phyloP scores from a whole-genome alignment of 1,140 invertebrate species.

The Aphelenchoides avenae region DNA sequence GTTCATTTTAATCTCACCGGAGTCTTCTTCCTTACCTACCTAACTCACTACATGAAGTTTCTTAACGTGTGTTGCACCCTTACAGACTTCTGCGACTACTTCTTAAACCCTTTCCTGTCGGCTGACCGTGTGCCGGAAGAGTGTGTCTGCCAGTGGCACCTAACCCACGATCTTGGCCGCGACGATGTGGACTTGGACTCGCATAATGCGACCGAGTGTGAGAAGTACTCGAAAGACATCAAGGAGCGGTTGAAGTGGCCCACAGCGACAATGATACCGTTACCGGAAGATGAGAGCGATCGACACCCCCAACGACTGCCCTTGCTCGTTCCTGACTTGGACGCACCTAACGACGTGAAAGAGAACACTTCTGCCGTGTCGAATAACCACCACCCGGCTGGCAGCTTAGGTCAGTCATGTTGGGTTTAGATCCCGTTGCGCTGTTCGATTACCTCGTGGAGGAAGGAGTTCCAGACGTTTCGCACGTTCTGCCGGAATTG shows the following conservation, averaged over 20 bases:
- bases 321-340: no score
- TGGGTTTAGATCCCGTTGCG: slow-evolving; percentile 48
- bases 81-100: slow-evolving; percentile 59
- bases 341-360: no score
- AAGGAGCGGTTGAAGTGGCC: no score
- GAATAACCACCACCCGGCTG: slow-evolving; percentile 1
- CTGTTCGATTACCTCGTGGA: slow-evolving; percentile 48
- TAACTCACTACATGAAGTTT: slow-evolving; percentile 1
- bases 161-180: no score
- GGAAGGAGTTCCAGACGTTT: slow-evolving; percentile 41
- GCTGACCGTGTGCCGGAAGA: slow-evolving; percentile 35
- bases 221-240: no score
- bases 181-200: no score
- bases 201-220: no score
- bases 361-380: slow-evolving; percentile 1
- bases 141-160: slow-evolving; percentile 44
- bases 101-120: slow-evolving; percentile 34
- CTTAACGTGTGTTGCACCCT: slow-evolving; percentile 2
- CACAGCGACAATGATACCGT: no score
- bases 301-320: no score
- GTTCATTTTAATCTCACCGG: background rate
- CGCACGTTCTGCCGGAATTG: slow-evolving; percentile 47
- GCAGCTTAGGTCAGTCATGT: background rate
- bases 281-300: no score
- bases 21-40: background rate